phyloP scores from a whole-genome alignment of 2,888 invertebrate species.

The Pseudanteris insignis region DNA sequence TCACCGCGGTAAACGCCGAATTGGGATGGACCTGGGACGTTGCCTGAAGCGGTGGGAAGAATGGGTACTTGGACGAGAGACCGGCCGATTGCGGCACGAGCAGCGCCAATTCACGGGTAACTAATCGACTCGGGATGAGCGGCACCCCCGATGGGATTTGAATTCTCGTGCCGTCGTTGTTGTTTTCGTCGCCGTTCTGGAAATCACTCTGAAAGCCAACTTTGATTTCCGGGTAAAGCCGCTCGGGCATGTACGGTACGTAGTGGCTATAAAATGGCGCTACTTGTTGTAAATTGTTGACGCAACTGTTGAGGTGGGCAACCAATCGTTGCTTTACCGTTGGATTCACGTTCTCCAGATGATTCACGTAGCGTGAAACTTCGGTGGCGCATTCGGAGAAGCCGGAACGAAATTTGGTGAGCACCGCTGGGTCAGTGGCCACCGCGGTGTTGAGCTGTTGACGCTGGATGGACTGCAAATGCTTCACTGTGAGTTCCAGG shows the following conservation, averaged over 20 bases:
- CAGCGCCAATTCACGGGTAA: slow-evolving; percentile 74
- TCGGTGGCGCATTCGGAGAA: slow-evolving; percentile 90
- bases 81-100: slow-evolving; percentile 70
- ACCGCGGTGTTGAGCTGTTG: slow-evolving; percentile 86
- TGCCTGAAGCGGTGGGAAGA: slow-evolving; percentile 64
- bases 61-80: slow-evolving; percentile 68
- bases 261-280: slow-evolving; percentile 66
- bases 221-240: slow-evolving; percentile 64
- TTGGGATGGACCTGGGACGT: slow-evolving; percentile 54
- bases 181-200: slow-evolving; percentile 67
- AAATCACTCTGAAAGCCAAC: slow-evolving; percentile 63
- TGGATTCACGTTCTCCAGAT: slow-evolving; percentile 73
- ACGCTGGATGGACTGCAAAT: slow-evolving; percentile 87
- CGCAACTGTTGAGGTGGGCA: slow-evolving; percentile 74
- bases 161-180: slow-evolving; percentile 69
- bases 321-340: slow-evolving; percentile 73
- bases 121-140: slow-evolving; percentile 73
- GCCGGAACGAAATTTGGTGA: slow-evolving; percentile 86
- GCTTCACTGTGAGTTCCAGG: slow-evolving; percentile 92
- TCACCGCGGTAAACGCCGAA: slow-evolving; percentile 66
- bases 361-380: slow-evolving; percentile 76
- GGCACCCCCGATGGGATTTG: slow-evolving; percentile 73
- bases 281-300: slow-evolving; percentile 71
- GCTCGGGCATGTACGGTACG: slow-evolving; percentile 64
- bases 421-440: slow-evolving; percentile 83